These are phyloP conservation scores for Podarcis raffonei DNA, from an alignment of 2,113 vertebrate genomes.

Conservation along the genomic window DNA sequence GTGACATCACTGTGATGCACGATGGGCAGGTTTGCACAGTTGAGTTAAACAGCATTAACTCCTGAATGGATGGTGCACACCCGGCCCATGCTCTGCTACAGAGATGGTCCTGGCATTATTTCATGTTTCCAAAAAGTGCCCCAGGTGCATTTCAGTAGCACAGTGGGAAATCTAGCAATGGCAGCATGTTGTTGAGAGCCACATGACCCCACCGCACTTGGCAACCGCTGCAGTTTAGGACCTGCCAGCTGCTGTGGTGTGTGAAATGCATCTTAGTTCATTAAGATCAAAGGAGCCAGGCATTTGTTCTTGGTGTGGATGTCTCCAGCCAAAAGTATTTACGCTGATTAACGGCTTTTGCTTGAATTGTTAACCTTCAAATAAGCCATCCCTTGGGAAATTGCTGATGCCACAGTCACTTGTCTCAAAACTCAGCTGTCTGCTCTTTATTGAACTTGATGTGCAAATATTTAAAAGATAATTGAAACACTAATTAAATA, in stretches of 20 bases:
- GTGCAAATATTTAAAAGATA: conserved; percentile 73
- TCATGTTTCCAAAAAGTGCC: not conserved
- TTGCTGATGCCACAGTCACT: conserved; percentile 59
- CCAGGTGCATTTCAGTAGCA: not conserved
- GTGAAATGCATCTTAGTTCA: conserved; percentile 59
- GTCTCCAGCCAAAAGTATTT: conserved; percentile 63
- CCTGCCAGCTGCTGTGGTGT: conserved; percentile 44
- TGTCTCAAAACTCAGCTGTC: conserved; percentile 67
- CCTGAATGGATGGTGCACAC: not conserved
- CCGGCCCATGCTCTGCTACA: not conserved
- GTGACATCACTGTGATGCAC: not conserved
- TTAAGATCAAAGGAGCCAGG: conserved; percentile 64
- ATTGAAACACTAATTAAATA: conserved; percentile 72
- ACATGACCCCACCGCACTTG: conserved; percentile 54
- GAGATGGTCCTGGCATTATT: not conserved
- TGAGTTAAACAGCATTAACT: not conserved
- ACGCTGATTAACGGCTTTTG: conserved; percentile 64
- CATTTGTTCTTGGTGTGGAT: conserved; percentile 47
- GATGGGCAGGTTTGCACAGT: not conserved
- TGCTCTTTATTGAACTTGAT: conserved; percentile 73
- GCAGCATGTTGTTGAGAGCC: conserved; percentile 38
- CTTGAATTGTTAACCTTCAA: conserved; percentile 70
- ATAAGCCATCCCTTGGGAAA: conserved; percentile 63
- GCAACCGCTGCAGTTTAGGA: conserved; percentile 57
- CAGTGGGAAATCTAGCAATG: not conserved